Conservation (phyloP, 2,797 vertebrate species). For the Paedocypris micromegethes region DNA sequence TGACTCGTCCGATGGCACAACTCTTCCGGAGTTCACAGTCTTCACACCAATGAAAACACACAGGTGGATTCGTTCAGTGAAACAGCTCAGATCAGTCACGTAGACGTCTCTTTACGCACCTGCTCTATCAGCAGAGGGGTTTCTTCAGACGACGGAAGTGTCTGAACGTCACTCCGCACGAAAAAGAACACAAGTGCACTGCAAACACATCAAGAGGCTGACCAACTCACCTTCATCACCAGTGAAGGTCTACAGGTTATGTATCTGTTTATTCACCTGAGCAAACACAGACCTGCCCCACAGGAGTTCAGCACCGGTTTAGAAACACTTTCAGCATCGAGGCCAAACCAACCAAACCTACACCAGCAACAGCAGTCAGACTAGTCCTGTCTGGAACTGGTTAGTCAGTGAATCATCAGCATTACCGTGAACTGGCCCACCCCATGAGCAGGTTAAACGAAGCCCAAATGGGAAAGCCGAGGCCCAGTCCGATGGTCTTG, state of each 20-base stretch:
- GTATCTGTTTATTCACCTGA: constrained; percentile 40
- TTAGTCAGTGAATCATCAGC: not conserved
- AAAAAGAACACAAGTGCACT: constrained; percentile 56
- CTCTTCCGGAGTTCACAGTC: constrained; percentile 37
- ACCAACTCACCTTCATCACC: not conserved
- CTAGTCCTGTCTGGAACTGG: too few species aligned
- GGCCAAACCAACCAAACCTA: constrained; percentile 55
- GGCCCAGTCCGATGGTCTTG: constrained; percentile 81
- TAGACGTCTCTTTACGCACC: constrained; percentile 21
- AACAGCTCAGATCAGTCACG: too few species aligned
- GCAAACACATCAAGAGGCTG: constrained; percentile 1
- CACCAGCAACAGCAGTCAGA: not conserved
- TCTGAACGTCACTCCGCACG: constrained; percentile 51
- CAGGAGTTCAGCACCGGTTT: constrained; percentile 46
- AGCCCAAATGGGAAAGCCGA: constrained; percentile 54
- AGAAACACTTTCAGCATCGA: constrained; percentile 44
- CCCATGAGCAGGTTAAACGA: constrained; percentile 51
- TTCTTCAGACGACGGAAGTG: constrained; percentile 41
- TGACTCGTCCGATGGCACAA: constrained; percentile 42
- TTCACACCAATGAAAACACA: not conserved
- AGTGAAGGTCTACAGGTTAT: not conserved
- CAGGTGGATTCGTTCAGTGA: too few species aligned
- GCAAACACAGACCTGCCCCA: constrained; percentile 50
- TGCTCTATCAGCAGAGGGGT: constrained; percentile 46
- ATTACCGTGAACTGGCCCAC: constrained; percentile 54